Conservation (phyloP, 1,140 invertebrate species). For the Tetramorium alpestre region DNA sequence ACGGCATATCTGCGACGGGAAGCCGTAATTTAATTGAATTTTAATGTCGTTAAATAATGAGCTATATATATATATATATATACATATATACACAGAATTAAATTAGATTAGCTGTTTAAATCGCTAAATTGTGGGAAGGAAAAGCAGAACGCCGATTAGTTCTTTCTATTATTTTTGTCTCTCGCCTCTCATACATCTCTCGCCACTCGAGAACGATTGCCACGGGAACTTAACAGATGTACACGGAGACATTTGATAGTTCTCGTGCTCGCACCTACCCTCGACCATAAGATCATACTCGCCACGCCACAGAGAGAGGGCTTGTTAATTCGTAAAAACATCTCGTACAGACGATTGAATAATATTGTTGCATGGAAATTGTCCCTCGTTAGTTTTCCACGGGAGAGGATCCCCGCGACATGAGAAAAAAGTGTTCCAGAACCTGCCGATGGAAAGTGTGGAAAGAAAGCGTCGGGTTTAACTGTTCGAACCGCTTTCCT, state of each 20-base stretch:
- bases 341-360: constrained; percentile 1
- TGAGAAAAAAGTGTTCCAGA: neutral
- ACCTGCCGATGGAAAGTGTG: constrained; percentile 4
- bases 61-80: neutral
- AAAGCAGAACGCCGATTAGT: neutral
- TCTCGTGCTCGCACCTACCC: neutral
- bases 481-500: constrained; percentile 17
- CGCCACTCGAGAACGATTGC: neutral
- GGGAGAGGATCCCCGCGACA: neutral
- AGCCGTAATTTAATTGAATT: neutral
- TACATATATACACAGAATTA: neutral
- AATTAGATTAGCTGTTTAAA: constrained; percentile 14
- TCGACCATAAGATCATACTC: neutral
- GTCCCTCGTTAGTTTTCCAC: neutral
- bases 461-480: constrained; percentile 20
- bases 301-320: too few relatives aligned
- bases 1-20: neutral
- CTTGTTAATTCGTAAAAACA: constrained; percentile 32
- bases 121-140: neutral
- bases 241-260: constrained; percentile 31
- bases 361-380: constrained; percentile 42
- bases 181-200: neutral
- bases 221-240: constrained; percentile 15
- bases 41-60: neutral
- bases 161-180: constrained; percentile 2